Evolutionary conservation across 2,888 invertebrate genomes (phyloP), one percentile per base, ranked within the genome.

Genomic region (Heliconius ismenius): DNA sequence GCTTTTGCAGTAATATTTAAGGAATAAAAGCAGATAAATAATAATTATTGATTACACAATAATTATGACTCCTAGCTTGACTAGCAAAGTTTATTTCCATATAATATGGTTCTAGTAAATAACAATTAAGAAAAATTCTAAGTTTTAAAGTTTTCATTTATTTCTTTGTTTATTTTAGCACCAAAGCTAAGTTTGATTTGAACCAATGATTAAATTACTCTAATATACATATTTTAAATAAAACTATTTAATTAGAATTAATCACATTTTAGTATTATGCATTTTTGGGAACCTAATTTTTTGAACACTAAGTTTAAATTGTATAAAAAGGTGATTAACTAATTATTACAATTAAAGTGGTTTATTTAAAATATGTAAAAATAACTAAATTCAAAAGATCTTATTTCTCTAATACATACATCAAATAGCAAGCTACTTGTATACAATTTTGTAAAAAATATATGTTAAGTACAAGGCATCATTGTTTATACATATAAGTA

Each of bases 381-480:
- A 58, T 58, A 3, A 58, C n/a, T n/a, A 58, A 58, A 67, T n/a
- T 13, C 13, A 67, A n/a, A n/a, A 36, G n/a, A 13, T 39, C 18
- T 36, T 39, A 67, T 39, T 39, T 4, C 39, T n/a, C 54, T 70
- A 18, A 21, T 15, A n/a, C 32, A 58, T 21, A 28, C 9, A 9
- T 54, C 28, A 28, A 28, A 74, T 65, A 65, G 54, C 49, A 26
- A 74, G 63, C 49, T 49, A 74, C 18, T 28, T 70, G 54, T 58
- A 70, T 70, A 70, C 15, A 26, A 67, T 67, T 67, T 67, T 67
- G 67, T 70, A 70, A 70, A 70, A 54, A n/a, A 49, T 70, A n/a
- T n/a, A 54, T 58, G 32, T 70, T 70, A 67, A 67, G 39, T 39
- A 54, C 58, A 70, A 54, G 54, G 58, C 28, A 70, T n/a, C 21